These are phyloP conservation scores for Sanderia malayensis DNA, from an alignment of 30 jellyfish, hydroid and myxozoan genomes.

Conservation along the genomic window DNA sequence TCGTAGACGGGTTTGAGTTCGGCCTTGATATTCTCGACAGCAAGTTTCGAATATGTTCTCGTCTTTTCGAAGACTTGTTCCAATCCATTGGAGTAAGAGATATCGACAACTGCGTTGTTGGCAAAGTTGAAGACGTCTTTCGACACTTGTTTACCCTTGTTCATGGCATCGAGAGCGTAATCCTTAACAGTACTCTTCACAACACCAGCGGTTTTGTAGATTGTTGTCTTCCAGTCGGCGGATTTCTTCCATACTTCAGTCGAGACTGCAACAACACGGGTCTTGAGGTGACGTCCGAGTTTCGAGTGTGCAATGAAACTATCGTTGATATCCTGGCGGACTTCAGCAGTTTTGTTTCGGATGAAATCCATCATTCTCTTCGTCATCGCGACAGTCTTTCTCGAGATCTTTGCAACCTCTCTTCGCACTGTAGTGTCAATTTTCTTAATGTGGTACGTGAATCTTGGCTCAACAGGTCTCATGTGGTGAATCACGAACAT, in stretches of 20 bases:
- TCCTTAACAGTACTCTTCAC: slow-evolving; percentile 18
- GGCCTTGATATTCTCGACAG: slow-evolving; percentile 25
- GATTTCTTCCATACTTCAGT: slow-evolving; percentile 34
- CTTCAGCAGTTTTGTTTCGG: slow-evolving; percentile 75
- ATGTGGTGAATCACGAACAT: slow-evolving; percentile 64
- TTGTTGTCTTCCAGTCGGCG: background rate
- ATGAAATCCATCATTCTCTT: slow-evolving; percentile 45
- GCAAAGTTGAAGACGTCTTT: slow-evolving; percentile 29
- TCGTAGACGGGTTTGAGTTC: slow-evolving; percentile 34
- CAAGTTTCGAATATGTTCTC: slow-evolving; percentile 32
- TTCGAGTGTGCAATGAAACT: slow-evolving; percentile 58
- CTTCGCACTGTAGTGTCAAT: slow-evolving; percentile 44
- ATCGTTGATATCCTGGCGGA: slow-evolving; percentile 67
- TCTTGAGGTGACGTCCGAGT: slow-evolving; percentile 55
- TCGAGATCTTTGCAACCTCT: slow-evolving; percentile 43
- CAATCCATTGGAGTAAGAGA: slow-evolving; percentile 55
- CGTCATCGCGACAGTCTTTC: slow-evolving; percentile 18
- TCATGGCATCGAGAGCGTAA: slow-evolving; percentile 36
- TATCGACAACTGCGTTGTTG: slow-evolving; percentile 52
- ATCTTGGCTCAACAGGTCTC: slow-evolving; percentile 70
- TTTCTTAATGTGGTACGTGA: slow-evolving; percentile 57
- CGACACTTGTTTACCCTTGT: slow-evolving; percentile 35
- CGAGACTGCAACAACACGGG: slow-evolving; percentile 36
- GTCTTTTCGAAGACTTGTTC: slow-evolving; percentile 64
- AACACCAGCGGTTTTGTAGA: slow-evolving; percentile 22